Conservation (phyloP, 2,888 invertebrate genomes). For the Venusia cambrica region DNA sequence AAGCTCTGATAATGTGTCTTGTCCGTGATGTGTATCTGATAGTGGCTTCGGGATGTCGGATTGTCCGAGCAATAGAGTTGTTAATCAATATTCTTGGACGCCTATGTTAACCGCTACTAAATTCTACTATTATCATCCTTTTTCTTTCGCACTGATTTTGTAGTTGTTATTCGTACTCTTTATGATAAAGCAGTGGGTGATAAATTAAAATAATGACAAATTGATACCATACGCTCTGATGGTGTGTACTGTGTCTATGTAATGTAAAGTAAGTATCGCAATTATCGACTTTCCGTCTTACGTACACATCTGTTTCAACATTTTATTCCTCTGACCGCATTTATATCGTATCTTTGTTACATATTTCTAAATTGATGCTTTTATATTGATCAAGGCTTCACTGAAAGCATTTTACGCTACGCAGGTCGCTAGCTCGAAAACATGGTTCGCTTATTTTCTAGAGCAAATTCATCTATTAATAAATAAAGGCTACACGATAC, state of each 20-base stretch:
- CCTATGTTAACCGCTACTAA: constrained; percentile 36
- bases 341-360: constrained; percentile 22
- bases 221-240: too few species aligned
- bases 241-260: too few species aligned
- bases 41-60: constrained; percentile 41
- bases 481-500: constrained; percentile 65
- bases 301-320: constrained; percentile 2
- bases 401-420: constrained; percentile 64
- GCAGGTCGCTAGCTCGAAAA: constrained; percentile 60
- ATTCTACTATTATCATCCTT: constrained; percentile 20
- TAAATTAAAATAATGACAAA: too few species aligned
- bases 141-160: constrained; percentile 11
- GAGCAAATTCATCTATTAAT: constrained; percentile 71
- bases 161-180: background rate
- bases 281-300: too few species aligned
- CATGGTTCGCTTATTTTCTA: constrained; percentile 71
- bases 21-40: constrained; percentile 32
- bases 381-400: too few species aligned
- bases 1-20: constrained; percentile 18
- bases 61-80: constrained; percentile 41
- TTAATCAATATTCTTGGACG: constrained; percentile 51
- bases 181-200: too few species aligned
- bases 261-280: too few species aligned
- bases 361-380: too few species aligned
- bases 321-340: constrained; percentile 21